These are phyloP conservation scores for Melanerpes formicivorus DNA, from an alignment of 2,113 vertebrate genomes.

Conservation along the genomic window DNA sequence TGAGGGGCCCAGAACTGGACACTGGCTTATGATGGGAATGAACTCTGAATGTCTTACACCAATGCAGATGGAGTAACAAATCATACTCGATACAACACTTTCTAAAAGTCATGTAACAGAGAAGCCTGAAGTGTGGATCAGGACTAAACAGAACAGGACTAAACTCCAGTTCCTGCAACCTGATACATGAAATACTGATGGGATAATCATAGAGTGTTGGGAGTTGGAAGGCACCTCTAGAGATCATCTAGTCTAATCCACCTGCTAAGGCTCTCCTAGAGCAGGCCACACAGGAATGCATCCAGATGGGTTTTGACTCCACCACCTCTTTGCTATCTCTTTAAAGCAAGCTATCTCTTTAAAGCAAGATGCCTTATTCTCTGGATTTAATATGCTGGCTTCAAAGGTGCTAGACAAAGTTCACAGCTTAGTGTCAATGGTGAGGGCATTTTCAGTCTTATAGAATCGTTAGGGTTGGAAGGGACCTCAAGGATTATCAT, in stretches of 20 bases:
- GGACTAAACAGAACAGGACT: background rate
- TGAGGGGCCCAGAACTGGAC: too few relatives aligned
- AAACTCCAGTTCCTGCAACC: background rate
- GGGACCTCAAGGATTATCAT: too few relatives aligned
- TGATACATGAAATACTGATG: background rate
- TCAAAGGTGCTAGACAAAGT: too few relatives aligned
- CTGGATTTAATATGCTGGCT: background rate
- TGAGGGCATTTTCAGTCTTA: background rate
- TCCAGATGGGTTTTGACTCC: too few relatives aligned
- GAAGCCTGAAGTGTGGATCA: background rate
- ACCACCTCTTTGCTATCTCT: too few relatives aligned
- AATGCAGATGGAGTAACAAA: background rate
- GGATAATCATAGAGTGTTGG: background rate
- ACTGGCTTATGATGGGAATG: background rate
- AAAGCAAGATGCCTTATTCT: background rate
- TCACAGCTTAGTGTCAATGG: background rate
- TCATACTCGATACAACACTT: background rate
- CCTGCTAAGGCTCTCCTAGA: too few relatives aligned
- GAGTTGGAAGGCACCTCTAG: too few relatives aligned
- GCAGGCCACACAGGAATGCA: too few relatives aligned
- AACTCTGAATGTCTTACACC: background rate
- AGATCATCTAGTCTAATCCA: too few relatives aligned
- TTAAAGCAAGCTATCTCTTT: too few relatives aligned
- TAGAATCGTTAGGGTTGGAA: too few relatives aligned
- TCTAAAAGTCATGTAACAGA: background rate